Conservation (phyloP, 2,888 invertebrate species). For the Hololepta plana region DNA sequence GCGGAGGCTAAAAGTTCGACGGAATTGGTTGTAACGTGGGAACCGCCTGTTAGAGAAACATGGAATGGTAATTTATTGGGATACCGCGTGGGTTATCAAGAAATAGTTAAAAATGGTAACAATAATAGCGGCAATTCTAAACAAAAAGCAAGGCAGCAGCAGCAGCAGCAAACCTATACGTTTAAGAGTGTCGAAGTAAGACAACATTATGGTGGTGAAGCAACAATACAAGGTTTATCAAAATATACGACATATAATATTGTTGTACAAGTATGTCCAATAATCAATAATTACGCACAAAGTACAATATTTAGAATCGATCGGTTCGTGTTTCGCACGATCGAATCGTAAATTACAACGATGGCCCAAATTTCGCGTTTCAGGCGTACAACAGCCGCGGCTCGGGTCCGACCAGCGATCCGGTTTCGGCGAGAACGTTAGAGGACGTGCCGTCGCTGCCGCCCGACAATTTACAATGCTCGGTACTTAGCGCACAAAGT, state of each 20-base stretch:
- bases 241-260: constrained; percentile 68
- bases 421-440: constrained; percentile 59
- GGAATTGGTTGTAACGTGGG: constrained; percentile 71
- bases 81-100: constrained; percentile 71
- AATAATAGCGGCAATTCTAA: constrained; percentile 10
- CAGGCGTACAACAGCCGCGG: constrained; percentile 77
- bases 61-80: constrained; percentile 81
- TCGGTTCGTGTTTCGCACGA: too few relatives aligned
- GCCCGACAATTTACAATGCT: constrained; percentile 66
- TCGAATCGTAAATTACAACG: too few relatives aligned
- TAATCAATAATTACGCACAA: too few relatives aligned
- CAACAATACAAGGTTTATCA: constrained; percentile 48
- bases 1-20: constrained; percentile 74
- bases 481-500: constrained; percentile 66
- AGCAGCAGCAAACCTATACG: constrained; percentile 39
- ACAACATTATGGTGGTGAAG: constrained; percentile 52
- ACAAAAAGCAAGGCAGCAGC: constrained; percentile 4
- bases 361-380: too few relatives aligned
- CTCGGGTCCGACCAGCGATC: constrained; percentile 67
- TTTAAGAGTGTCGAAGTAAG: constrained; percentile 61
- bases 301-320: too few relatives aligned
- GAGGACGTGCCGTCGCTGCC: constrained; percentile 80
- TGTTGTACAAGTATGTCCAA: constrained; percentile 46
- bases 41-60: constrained; percentile 66
- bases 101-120: constrained; percentile 12